phyloP scores from a whole-genome alignment of 2,888 invertebrate species.

The Aspidapion aeneum region DNA sequence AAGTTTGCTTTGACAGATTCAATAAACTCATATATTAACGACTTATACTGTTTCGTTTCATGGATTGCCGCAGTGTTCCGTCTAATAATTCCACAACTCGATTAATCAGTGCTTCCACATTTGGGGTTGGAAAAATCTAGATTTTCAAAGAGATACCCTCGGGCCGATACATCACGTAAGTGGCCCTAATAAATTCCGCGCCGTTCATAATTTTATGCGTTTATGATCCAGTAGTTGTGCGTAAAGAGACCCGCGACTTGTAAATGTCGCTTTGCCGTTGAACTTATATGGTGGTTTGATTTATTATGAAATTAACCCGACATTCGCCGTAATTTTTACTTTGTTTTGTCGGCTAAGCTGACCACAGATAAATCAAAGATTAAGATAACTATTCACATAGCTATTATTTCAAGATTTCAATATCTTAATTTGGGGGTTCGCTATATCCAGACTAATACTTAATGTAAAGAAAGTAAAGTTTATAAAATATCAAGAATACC shows the following conservation, averaged over 20 bases:
- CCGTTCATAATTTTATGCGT: neutral
- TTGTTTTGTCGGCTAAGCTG: neutral
- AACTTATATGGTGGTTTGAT: constrained; percentile 20
- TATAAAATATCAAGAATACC: too few relatives aligned
- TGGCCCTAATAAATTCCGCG: neutral
- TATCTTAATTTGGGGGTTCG: too few relatives aligned
- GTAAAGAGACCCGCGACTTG: constrained; percentile 10
- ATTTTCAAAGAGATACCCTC: too few relatives aligned
- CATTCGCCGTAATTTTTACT: neutral
- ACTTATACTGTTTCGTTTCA: too few relatives aligned
- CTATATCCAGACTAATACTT: too few relatives aligned
- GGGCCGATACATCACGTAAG: neutral
- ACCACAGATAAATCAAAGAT: neutral
- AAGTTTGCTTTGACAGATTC: too few relatives aligned
- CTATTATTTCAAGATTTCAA: too few relatives aligned
- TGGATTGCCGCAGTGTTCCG: neutral
- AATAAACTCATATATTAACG: too few relatives aligned
- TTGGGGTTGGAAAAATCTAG: neutral
- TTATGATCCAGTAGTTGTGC: neutral
- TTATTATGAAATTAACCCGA: constrained; percentile 13
- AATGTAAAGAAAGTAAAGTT: too few relatives aligned
- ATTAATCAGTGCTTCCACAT: neutral
- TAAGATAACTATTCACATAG: too few relatives aligned
- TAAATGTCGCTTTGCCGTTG: constrained; percentile 9
- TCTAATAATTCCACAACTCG: neutral